A percentile compares a stretch with the other conserved stretches of the same genome.
Evolutionary conservation across 2,888 invertebrate species (phyloP).

Genomic region (Drosophila meridiana): DNA sequence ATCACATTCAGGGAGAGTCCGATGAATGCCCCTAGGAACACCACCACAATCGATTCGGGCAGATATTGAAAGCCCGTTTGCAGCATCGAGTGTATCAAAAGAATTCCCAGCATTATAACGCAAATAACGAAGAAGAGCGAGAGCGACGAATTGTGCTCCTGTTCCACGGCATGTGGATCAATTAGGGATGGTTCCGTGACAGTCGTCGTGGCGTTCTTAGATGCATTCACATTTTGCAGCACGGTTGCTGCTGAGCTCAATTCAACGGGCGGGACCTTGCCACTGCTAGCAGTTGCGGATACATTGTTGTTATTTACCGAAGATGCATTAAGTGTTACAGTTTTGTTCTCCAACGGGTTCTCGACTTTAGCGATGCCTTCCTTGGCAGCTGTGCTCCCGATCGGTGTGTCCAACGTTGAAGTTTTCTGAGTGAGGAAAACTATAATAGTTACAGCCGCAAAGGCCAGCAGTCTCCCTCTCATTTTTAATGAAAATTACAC

Average conservation of each 20-base stretch:
- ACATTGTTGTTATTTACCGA: conserved; percentile 16
- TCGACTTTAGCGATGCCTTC: conserved; percentile 1
- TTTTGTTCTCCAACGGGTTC: conserved; percentile 9
- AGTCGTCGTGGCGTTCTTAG: conserved; percentile 85
- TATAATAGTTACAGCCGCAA: conserved; percentile 29
- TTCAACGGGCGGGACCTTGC: conserved; percentile 18
- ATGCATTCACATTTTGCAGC: conserved; percentile 27
- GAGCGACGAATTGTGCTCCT: conserved; percentile 98
- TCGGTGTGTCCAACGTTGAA: conserved; percentile 21
- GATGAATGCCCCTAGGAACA: conserved; percentile 96
- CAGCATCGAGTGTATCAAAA: conserved; percentile 97
- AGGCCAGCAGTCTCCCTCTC: conserved; percentile 25
- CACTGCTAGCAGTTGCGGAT: not conserved
- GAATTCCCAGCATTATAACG: conserved; percentile 96
- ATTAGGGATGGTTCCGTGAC: conserved; percentile 93
- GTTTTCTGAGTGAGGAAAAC: conserved; percentile 21
- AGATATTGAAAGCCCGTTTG: conserved; percentile 98
- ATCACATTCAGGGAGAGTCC: conserved; percentile 95
- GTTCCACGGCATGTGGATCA: conserved; percentile 95
- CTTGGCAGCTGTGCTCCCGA: conserved; percentile 2
- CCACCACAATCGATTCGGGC: conserved; percentile 98
- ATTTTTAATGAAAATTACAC: conserved; percentile 32
- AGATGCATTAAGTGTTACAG: conserved; percentile 4
- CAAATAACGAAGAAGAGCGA: conserved; percentile 99
- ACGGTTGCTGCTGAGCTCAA: conserved; percentile 16